Conservation (phyloP, 2,888 invertebrate species). For the Cecidostiba fungosa region DNA sequence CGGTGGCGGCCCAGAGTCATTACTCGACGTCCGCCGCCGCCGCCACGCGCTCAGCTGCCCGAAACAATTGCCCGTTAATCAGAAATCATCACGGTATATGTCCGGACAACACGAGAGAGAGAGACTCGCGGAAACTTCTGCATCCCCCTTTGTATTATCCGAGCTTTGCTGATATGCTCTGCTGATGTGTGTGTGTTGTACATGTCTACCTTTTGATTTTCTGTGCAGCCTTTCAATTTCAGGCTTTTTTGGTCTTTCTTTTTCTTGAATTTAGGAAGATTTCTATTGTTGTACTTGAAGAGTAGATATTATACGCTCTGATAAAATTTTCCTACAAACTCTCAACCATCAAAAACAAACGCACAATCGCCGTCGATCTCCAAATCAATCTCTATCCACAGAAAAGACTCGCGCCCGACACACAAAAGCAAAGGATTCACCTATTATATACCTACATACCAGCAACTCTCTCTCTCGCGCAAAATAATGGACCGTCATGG, state of each 20-base stretch:
- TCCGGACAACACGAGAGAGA: constrained; percentile 14
- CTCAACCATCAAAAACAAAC: too few relatives aligned
- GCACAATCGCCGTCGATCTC: background rate
- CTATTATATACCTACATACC: background rate
- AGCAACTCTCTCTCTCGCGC: constrained; percentile 21
- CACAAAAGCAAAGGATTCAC: background rate
- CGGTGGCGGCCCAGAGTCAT: constrained; percentile 77
- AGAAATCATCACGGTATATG: constrained; percentile 76
- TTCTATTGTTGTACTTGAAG: background rate
- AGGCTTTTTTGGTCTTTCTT: background rate
- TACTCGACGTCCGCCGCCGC: constrained; percentile 78
- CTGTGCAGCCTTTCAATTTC: too few relatives aligned
- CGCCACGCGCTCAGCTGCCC: constrained; percentile 71
- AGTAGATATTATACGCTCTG: too few relatives aligned
- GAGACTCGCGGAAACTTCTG: constrained; percentile 15
- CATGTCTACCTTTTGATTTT: too few relatives aligned
- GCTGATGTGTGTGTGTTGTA: background rate
- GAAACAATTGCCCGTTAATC: constrained; percentile 80
- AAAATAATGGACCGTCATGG: constrained; percentile 65
- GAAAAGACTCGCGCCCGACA: background rate
- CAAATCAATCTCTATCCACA: background rate
- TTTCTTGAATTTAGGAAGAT: background rate
- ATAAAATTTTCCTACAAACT: too few relatives aligned
- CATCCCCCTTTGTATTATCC: background rate
- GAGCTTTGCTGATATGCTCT: background rate